Conservation (phyloP, 2,888 invertebrate species). For the Rhopalosiphum nymphaeae region DNA sequence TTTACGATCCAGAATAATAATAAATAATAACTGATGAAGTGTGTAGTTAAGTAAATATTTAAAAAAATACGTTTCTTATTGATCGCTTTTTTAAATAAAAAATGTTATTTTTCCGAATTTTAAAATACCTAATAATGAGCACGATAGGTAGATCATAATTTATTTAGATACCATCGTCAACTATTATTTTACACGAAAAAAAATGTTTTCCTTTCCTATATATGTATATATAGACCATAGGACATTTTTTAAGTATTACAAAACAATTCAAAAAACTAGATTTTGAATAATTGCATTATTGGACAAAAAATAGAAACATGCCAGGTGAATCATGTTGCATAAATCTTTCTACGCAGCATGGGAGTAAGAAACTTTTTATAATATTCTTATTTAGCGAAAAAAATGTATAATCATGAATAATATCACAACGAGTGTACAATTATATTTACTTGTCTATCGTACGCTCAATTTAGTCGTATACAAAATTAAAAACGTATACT, state of each 20-base stretch:
- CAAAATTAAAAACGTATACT: neutral
- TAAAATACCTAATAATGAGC: neutral
- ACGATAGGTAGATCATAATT: neutral
- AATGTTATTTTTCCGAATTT: neutral
- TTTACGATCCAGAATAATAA: neutral
- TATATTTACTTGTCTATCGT: neutral
- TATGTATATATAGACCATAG: neutral
- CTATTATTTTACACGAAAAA: neutral
- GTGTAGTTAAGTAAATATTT: neutral
- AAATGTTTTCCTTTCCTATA: neutral
- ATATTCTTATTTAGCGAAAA: neutral
- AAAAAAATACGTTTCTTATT: neutral
- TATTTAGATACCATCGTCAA: neutral
- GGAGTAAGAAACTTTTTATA: neutral
- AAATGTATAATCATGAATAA: neutral
- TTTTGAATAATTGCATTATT: too few species aligned
- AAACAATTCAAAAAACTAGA: too few species aligned
- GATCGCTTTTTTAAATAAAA: neutral
- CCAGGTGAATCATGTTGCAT: neutral
- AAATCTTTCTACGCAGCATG: neutral
- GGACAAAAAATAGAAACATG: too few species aligned
- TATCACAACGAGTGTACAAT: neutral
- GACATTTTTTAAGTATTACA: too few species aligned
- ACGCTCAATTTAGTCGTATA: neutral
- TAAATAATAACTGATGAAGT: neutral